Percentiles rank a stretch among this genome's conserved stretches.
These are phyloP conservation scores for Diorhabda carinulata DNA, from an alignment of 1,140 invertebrate species.

Conservation along the genomic window DNA sequence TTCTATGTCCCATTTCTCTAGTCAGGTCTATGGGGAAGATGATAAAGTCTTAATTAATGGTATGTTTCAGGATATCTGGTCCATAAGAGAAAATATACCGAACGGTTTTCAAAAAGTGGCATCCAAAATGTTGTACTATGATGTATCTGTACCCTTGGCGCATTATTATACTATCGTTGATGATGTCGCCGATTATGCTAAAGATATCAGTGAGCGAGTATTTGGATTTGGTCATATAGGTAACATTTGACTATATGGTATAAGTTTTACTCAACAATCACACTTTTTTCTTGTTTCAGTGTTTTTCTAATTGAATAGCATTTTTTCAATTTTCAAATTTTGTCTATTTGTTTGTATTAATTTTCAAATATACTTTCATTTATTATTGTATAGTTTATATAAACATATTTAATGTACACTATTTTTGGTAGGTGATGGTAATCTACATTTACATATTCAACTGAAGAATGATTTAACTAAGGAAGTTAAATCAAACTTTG, in stretches of 20 bases:
- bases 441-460: constrained; percentile 86
- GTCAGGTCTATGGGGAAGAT: no score
- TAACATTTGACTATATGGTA: constrained; percentile 39
- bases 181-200: constrained; percentile 63
- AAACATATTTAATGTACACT: no score
- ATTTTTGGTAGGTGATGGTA: constrained; percentile 70
- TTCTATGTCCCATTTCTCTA: no score
- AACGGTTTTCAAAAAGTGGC: constrained; percentile 74
- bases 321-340: no score
- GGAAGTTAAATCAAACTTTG: constrained; percentile 65
- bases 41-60: no score
- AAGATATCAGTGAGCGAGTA: constrained; percentile 55
- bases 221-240: constrained; percentile 91
- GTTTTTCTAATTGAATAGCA: no score
- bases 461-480: constrained; percentile 61
- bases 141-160: constrained; percentile 80
- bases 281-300: no score
- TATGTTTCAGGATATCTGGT: constrained; percentile 70
- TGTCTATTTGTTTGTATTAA: no score
- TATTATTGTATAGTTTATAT: no score
- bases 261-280: no score
- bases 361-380: no score
- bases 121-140: constrained; percentile 87
- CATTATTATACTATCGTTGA: constrained; percentile 80
- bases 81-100: constrained; percentile 78